Evolutionary conservation across 1,140 invertebrate species (phyloP), one percentile per base, ranked within the genome.

Genomic region (Aethina tumida): DNA sequence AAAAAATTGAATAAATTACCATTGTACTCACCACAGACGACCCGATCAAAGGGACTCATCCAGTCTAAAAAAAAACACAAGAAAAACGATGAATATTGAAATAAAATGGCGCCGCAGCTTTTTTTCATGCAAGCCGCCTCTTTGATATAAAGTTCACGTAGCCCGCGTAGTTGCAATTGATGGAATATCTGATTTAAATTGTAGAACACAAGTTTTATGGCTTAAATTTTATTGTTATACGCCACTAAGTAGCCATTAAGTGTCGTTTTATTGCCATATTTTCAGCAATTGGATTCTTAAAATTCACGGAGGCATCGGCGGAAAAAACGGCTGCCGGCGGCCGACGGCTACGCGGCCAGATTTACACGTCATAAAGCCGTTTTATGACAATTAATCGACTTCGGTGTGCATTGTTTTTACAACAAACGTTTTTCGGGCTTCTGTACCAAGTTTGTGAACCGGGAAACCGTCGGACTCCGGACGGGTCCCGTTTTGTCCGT

Each of bases 11-110:
- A 53, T 58, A 62, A 67, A 68, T 65, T 76, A 79, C 76, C 76
- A 71, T 77, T 75, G 59, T 81, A 85, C 81, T 86, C 80, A 81
- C 84, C 84, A 74, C 84, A 88, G 60, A 88, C 82, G 67, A 88
- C 84, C 69, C 84, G 75, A 69, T 88, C 84, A 67, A 86, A 88
- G 49, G 84, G 84, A 68, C 79, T 84, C 81, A 88, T 88, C 84
- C 84, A 88, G 74, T 88, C 84, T 88, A 77, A 60, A 74, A 70
- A 66, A 67, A 47, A 56, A 59, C 63, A 35, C 24, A 44, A 35
- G 19, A 35, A 29, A 26, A 12, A 19, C 15, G 16, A 36, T 17
- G 19, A 41, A 26, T 10, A 26, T 26, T 24, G n/a, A 5, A 10
- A n/a, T 10, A 13, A 4, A 26, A 26, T 26, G 24, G 24, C 24